Base-by-base conservation (phyloP, 2,888 invertebrate species). In the Venusia cambrica region DNA sequence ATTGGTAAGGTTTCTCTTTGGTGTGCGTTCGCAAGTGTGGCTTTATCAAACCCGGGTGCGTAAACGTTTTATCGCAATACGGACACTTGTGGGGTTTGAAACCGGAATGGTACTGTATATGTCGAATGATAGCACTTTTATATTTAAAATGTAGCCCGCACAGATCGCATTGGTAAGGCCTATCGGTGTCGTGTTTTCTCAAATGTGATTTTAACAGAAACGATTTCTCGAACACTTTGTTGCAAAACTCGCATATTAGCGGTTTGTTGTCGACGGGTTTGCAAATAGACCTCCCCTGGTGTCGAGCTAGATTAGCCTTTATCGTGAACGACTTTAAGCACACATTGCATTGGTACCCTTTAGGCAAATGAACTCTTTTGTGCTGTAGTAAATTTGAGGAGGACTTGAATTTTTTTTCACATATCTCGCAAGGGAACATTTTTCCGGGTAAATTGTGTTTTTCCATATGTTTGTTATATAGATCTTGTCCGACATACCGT, bases 111-210 rank as follows among this genome's bases (percentile, higher is more conserved):
- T 69, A 35, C 2, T 68, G 64, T 1, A 69, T 44, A 32, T 81
- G 81, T 0, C 74, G 44, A 0, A 64, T 56, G 0, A 80, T 32
- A 0, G 78, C 73, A 0, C 67, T 69, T 25, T 74, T 76, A 5
- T 76, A 62, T 19, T 76, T 76, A 6, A 77, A 77, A 1, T 42
- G 43, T 41, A 63, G 54, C 0, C 40, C 40, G 20, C 48, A 48
- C 0, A 49, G 3, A 3, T 49, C 49, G 16, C 47, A 48, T 0
- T 15, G 21, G 4, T 16, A 49, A 1, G 48, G 56, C 2, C 41
- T 32, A 0, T 55, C 57, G 0, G 44, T 48, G 0, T 51, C 52
- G 1, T 67, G 68, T 5, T 46, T 48, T 1, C 45, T 37, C 1
- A 62, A 16, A 28, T 67, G 67, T 6, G 52, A 49, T 30, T 57